Conservation (phyloP, 2,888 invertebrate species). For the Rhopalosiphum nymphaeae region DNA sequence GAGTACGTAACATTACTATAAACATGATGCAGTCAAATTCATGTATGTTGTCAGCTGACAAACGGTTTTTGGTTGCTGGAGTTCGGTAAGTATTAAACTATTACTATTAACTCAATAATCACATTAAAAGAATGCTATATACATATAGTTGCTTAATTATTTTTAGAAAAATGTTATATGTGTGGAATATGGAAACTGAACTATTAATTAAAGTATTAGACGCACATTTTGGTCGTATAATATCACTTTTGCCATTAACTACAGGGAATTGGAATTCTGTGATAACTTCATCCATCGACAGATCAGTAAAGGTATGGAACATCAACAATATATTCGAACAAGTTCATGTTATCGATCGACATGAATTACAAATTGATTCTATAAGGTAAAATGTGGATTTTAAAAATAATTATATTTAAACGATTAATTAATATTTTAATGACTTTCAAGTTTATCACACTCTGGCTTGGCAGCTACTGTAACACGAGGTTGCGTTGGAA, state of each 20-base stretch:
- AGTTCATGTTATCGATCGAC: slow-evolving; percentile 94
- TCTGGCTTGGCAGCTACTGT: slow-evolving; percentile 89
- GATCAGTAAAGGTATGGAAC: slow-evolving; percentile 99
- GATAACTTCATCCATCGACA: slow-evolving; percentile 96
- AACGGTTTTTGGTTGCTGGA: slow-evolving; percentile 94
- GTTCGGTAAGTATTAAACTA: slow-evolving; percentile 76
- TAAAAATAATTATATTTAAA: background rate
- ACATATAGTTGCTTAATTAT: slow-evolving; percentile 11
- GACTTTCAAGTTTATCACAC: slow-evolving; percentile 77
- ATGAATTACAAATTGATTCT: slow-evolving; percentile 94
- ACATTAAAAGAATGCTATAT: background rate
- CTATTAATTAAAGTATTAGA: slow-evolving; percentile 92
- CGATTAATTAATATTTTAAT: background rate
- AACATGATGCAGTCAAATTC: slow-evolving; percentile 92
- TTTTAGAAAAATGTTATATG: slow-evolving; percentile 89
- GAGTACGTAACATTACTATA: slow-evolving; percentile 92
- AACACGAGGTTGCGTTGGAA: slow-evolving; percentile 93
- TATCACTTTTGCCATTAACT: slow-evolving; percentile 88
- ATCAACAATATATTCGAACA: slow-evolving; percentile 99
- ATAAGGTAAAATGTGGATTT: slow-evolving; percentile 76
- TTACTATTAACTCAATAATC: background rate
- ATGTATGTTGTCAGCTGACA: slow-evolving; percentile 90
- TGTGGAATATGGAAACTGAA: slow-evolving; percentile 88
- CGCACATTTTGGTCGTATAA: slow-evolving; percentile 96
- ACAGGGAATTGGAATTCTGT: slow-evolving; percentile 90